These are phyloP conservation scores for Heliopora coerulea DNA, from an alignment of 92 coral and sea anemone genomes.

Conservation along the genomic window DNA sequence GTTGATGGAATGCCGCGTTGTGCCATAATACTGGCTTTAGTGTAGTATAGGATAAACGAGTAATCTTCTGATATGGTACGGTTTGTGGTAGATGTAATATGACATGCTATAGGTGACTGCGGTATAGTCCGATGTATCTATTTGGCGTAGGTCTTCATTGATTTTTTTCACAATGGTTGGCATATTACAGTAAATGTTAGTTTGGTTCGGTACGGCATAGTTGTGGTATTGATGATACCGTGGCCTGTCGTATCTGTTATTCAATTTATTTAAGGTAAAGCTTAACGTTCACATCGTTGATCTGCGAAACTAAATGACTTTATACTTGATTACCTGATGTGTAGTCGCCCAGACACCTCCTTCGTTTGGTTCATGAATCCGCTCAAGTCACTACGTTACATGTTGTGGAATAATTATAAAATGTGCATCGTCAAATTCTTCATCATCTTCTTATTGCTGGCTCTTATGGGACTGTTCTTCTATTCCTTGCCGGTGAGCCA, in stretches of 20 bases:
- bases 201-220: neutral
- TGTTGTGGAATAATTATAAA: constrained; percentile 99
- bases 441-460: constrained; percentile 91
- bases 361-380: constrained; percentile 97
- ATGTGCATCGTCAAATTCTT: constrained; percentile 97
- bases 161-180: neutral
- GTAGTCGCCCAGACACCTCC: constrained; percentile 95
- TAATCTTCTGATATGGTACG: no score
- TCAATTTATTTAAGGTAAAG: no score
- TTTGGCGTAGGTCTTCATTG: no score
- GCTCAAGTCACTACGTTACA: constrained; percentile 85
- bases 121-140: neutral
- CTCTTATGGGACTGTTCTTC: constrained; percentile 99
- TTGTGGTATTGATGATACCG: neutral
- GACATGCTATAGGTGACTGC: neutral
- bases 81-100: no score
- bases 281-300: no score
- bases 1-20: no score
- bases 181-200: neutral
- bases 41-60: no score
- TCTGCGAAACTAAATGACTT: neutral
- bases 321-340: neutral
- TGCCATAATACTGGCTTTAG: no score
- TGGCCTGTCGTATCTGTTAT: neutral
- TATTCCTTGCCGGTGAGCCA: constrained; percentile 96